Percentiles rank a stretch among this genome's conserved stretches.
phyloP scores from a whole-genome alignment of 2,113 vertebrate species.

The Gallinago paraguaiae region DNA sequence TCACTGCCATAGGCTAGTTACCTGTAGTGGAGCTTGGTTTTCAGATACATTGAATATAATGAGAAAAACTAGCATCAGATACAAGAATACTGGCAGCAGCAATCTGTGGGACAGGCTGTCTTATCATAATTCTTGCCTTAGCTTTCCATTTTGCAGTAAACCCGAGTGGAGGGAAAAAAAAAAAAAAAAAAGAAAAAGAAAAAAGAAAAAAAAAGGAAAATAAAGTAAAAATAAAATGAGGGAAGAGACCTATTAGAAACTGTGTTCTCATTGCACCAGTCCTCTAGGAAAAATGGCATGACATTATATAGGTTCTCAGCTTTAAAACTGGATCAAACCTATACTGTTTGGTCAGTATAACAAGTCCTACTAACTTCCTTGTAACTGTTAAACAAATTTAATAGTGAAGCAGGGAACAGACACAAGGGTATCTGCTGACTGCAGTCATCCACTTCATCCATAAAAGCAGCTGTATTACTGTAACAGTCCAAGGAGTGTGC shows the following conservation, averaged over 20 bases:
- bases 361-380: neutral
- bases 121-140: neutral
- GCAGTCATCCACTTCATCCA: neutral
- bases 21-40: neutral
- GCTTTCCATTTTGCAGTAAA: neutral
- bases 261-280: neutral
- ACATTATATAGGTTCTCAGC: neutral
- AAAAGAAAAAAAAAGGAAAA: no score
- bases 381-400: neutral
- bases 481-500: neutral
- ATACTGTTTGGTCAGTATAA: neutral
- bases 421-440: neutral
- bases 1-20: neutral
- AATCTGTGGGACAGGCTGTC: neutral
- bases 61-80: neutral
- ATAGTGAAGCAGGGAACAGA: neutral
- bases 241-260: neutral
- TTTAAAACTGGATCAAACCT: neutral
- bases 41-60: neutral
- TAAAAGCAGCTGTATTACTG: neutral
- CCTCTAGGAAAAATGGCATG: neutral
- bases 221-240: neutral
- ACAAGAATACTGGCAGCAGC: neutral
- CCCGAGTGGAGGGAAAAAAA: neutral
- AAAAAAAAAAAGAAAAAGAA: neutral